Evolutionary conservation across 1,140 invertebrate genomes (phyloP).

Genomic region (Rhyzopertha dominica): DNA sequence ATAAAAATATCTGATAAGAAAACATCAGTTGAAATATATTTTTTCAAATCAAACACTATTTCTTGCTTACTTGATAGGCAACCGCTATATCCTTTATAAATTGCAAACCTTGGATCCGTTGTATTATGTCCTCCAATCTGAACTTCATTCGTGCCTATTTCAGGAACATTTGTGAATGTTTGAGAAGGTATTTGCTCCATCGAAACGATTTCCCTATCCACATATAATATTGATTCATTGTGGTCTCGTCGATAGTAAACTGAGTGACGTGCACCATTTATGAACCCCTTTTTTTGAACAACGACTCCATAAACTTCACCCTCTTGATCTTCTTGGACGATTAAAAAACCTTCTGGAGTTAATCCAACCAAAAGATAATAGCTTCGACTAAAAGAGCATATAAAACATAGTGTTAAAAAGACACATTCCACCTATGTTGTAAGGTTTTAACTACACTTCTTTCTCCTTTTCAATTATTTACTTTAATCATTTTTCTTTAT

Average conservation of each 20-base stretch:
- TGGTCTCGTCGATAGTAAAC: conserved; percentile 74
- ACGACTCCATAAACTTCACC: conserved; percentile 63
- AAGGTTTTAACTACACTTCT: not conserved
- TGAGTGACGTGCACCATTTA: conserved; percentile 79
- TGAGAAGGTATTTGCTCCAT: conserved; percentile 61
- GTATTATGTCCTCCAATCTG: conserved; percentile 83
- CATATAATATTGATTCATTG: conserved; percentile 63
- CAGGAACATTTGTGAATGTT: conserved; percentile 57
- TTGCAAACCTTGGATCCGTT: conserved; percentile 68
- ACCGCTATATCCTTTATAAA: conserved; percentile 81
- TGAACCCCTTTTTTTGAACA: conserved; percentile 69
- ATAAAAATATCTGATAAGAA: conserved; percentile 67
- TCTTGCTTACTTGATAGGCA: conserved; percentile 77
- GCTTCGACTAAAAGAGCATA: conserved; percentile 62
- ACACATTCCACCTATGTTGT: no score
- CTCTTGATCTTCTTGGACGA: conserved; percentile 79
- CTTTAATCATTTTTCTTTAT: no score
- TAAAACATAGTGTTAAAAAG: not conserved
- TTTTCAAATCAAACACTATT: not conserved
- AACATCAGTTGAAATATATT: not conserved
- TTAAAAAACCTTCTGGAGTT: conserved; percentile 73
- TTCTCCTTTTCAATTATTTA: not conserved
- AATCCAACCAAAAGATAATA: conserved; percentile 79
- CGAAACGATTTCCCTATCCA: conserved; percentile 69
- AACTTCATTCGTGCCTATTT: conserved; percentile 69